Evolutionary conservation across 2,888 invertebrate species (phyloP).

Genomic region (Griposia aprilina): DNA sequence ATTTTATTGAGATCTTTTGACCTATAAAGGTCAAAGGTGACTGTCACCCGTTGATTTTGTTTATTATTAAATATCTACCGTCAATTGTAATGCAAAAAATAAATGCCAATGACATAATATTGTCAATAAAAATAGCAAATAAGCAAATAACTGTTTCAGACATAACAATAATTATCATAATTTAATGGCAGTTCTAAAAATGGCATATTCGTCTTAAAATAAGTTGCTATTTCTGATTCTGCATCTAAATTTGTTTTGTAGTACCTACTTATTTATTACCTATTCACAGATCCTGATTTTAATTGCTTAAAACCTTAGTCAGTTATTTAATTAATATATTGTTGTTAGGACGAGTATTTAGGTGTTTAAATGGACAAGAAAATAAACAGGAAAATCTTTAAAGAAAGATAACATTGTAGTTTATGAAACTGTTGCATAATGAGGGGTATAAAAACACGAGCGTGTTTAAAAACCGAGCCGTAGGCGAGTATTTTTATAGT

Average conservation of each 20-base stretch:
- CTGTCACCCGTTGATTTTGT: background rate
- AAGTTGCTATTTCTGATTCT: conserved; percentile 2
- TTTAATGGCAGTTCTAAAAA: conserved; percentile 25
- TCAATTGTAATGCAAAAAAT: background rate
- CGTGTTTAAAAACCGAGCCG: too few relatives aligned
- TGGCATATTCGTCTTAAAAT: conserved; percentile 1
- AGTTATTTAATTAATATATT: background rate
- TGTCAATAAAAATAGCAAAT: background rate
- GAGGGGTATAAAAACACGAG: too few relatives aligned
- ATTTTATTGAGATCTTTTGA: conserved; percentile 20
- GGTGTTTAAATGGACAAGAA: background rate
- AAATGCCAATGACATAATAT: conserved; percentile 23
- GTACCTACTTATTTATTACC: too few relatives aligned
- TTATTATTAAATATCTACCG: too few relatives aligned
- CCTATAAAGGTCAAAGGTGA: conserved; percentile 4
- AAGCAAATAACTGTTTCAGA: background rate
- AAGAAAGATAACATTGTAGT: background rate
- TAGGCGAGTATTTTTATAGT: too few relatives aligned
- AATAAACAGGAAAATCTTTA: background rate
- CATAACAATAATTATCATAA: background rate
- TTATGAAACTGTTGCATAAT: too few relatives aligned
- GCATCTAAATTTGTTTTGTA: background rate
- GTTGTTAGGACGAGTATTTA: background rate
- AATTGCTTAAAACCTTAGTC: background rate
- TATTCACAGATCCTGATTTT: background rate